Conservation (phyloP, 2,888 invertebrate species). For the Hemicrepidius hirtus region DNA sequence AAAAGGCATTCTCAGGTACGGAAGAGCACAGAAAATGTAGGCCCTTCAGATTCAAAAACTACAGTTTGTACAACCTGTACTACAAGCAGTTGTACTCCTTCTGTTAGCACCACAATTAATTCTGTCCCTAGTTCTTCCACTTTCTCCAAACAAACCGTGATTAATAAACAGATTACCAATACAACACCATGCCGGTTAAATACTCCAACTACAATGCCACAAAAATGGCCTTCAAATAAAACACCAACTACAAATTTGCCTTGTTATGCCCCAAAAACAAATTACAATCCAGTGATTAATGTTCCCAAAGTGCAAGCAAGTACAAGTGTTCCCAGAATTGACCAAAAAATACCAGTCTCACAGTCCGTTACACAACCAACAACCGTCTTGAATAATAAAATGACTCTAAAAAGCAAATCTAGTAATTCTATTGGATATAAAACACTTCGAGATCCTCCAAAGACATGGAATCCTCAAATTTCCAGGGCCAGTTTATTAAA, state of each 20-base stretch:
- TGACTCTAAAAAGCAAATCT: conserved; percentile 63
- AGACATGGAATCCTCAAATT: conserved; percentile 78
- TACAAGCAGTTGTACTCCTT: not conserved
- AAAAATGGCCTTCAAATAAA: conserved; percentile 51
- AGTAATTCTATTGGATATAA: conserved; percentile 74
- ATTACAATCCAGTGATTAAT: conserved; percentile 63
- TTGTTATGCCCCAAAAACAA: conserved; percentile 67
- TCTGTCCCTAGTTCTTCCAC: conserved; percentile 40
- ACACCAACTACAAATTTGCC: conserved; percentile 57
- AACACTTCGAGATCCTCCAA: conserved; percentile 76
- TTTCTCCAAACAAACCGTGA: conserved; percentile 44
- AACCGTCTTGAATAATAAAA: conserved; percentile 56
- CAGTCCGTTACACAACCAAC: conserved; percentile 32
- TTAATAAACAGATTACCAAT: conserved; percentile 39
- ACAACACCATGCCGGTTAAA: conserved; percentile 24
- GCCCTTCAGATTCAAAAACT: conserved; percentile 18
- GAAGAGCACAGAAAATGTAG: conserved; percentile 26
- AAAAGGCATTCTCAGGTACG: conserved; percentile 64
- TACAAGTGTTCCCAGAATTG: conserved; percentile 49
- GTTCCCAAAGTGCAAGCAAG: conserved; percentile 63
- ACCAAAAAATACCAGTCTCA: conserved; percentile 36
- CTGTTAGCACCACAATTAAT: not conserved
- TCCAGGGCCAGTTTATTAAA: conserved; percentile 72
- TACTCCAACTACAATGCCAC: conserved; percentile 4
- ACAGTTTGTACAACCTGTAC: conserved; percentile 22